These are phyloP conservation scores for Ptychochromis oligacanthus DNA, from an alignment of 2,113 vertebrate genomes.

Conservation along the genomic window DNA sequence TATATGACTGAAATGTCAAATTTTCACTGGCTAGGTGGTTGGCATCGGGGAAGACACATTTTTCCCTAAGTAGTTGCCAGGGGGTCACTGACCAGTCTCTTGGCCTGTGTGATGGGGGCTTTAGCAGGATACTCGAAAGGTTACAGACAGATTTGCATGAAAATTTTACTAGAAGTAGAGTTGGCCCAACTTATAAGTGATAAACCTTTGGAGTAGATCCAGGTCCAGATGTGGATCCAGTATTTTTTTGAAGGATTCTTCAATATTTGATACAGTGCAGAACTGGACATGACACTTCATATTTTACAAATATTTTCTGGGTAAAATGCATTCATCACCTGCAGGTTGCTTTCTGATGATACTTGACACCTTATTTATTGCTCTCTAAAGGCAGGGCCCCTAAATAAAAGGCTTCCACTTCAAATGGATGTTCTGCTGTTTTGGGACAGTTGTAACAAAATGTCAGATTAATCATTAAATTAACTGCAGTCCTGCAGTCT, in stretches of 20 bases:
- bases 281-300: no score
- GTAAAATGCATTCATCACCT: no score
- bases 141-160: not conserved
- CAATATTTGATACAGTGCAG: no score
- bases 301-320: no score
- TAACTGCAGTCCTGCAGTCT: not conserved
- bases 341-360: no score
- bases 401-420: not conserved
- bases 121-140: not conserved
- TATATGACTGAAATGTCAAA: not conserved
- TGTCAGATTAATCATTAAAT: not conserved
- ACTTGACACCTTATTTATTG: no score
- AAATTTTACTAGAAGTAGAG: not conserved
- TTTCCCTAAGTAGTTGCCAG: not conserved
- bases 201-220: no score
- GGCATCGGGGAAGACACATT: no score
- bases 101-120: not conserved
- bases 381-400: no score
- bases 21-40: not conserved
- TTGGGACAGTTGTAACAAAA: not conserved
- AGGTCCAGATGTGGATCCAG: no score
- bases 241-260: no score
- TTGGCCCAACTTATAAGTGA: no score
- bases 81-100: not conserved
- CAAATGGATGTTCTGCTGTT: not conserved